Evolutionary conservation across 2,888 invertebrate genomes (phyloP).

Genomic region (Hirtodrosophila histrioides): DNA sequence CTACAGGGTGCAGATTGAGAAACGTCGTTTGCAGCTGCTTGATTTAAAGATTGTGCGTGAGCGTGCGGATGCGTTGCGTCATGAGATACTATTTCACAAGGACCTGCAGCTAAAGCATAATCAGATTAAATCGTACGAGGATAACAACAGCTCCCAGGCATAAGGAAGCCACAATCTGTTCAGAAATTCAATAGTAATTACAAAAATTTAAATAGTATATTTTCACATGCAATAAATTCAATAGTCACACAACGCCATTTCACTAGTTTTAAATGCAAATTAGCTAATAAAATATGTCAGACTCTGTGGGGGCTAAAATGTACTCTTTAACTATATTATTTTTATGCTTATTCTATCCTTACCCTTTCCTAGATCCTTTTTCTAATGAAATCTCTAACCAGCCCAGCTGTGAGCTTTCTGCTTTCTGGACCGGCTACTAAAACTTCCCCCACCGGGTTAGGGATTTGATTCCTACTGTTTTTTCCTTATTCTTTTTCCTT

Average conservation of each 20-base stretch:
- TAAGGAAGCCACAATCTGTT: constrained; percentile 23
- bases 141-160: constrained; percentile 62
- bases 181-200: constrained; percentile 22
- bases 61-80: constrained; percentile 71
- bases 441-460: no score
- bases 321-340: no score
- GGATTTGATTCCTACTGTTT: no score
- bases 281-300: not conserved
- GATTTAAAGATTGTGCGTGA: constrained; percentile 75
- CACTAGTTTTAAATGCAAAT: not conserved
- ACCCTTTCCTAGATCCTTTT: no score
- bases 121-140: constrained; percentile 56
- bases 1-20: constrained; percentile 71
- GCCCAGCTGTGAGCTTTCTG: no score
- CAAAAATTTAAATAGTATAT: constrained; percentile 1
- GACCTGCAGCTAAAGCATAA: constrained; percentile 69
- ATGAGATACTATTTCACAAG: constrained; percentile 72
- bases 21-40: constrained; percentile 72
- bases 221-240: constrained; percentile 13
- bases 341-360: no score
- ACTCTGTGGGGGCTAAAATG: no score
- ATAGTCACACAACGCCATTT: not conserved
- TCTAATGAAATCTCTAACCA: no score
- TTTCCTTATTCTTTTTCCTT: no score
- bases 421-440: no score